Evolutionary conservation across 2,113 vertebrate species (phyloP), one percentile per base, ranked within the genome.

Genomic region (Lynx canadensis): DNA sequence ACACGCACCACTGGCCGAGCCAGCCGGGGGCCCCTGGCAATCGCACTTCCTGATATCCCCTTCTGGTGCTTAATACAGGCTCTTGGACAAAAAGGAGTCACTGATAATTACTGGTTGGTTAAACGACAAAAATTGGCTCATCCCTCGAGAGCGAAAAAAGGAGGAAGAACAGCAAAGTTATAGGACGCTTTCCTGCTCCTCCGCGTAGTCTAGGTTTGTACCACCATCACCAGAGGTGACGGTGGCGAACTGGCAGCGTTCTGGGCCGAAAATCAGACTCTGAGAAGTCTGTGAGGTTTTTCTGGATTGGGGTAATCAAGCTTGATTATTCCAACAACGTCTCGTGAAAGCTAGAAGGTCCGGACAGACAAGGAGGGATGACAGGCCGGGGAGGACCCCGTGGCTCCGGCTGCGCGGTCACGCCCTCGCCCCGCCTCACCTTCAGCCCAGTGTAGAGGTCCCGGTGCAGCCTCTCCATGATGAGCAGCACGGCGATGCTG

Each of bases 361-460:
- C 81, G 55, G 80, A n/a, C n/a, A 57, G 89, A 57, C 36, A 55
- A 36, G 16, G 73, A 50, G 38, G 85, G 55, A 68, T 6, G 31
- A 55, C 15, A 65, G 7, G 16, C 7, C 66, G 74, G 21, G 18
- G 29, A 48, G 52, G 16, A 78, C 11, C 38, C 45, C 2, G 1
- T 1, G 23, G 41, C 0, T 13, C 52, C 10, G 63, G 81, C 8
- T 45, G 45, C 45, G 8, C 8, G 45, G 45, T 45, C 45, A 45
- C 45, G 0, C 45, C 90, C 33, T 23, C 1, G 25, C 91, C 41
- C 7, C 0, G 1, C n/a, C 92, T 97, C 94, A 99, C 99, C 99
- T 99, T 99, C 21, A 99, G 97, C 18, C 99, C 99, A 0, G 99
- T 99, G 96, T 99, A 99, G 91, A 99, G 99, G 96, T 99, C 99